Base-by-base conservation (phyloP, 2,797 vertebrate genomes). In the Micropoecilia bifurca region DNA sequence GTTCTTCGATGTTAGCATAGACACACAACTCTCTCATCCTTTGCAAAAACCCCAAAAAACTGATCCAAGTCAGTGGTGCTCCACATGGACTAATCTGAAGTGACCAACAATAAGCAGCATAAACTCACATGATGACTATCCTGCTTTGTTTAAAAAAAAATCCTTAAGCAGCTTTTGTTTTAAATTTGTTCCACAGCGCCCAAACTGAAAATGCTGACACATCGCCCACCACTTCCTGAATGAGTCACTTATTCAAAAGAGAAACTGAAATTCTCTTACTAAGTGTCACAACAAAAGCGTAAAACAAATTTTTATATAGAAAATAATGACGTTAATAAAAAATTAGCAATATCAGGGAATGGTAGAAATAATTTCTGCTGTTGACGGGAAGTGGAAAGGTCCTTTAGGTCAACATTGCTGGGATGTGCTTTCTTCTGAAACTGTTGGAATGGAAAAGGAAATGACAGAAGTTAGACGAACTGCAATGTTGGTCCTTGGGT, bases 181-280 rank as follows among this genome's bases (percentile, higher is more conserved):
- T 84, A 46, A 43, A 68, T 47, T 33, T 47, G 30, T 83, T 69
- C 39, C 77, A 48, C 79, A 74, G 73, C 16, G 13, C 28, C 75
- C 22, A 63, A 80, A 78, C 79, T 53, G 75, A 82, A 81, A 47
- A 71, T 30, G 22, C 48, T 81, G 57, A 81, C 76, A 77, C 83
- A 53, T 68, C 76, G 22, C 25, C 43, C 50, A 71, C 50, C 45
- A 76, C 75, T 75, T 84, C 48, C 66, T 46, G 33, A 74, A 83
- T 85, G 75, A 88, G 48, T 88, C 85, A 61, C 18, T 80, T 41
- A 82, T 41, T 76, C 61, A 41, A 73, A 76, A 57, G 47, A 71
- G 28, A 77, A 81, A 75, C 36, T 75, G 39, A 77, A 75, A 71
- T 78, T 30, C 20, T 25, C 20, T 30, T 6, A 18, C 16, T 61